These are phyloP conservation scores for Cyrtonyx montezumae DNA, from an alignment of 2,113 vertebrate genomes.

Conservation along the genomic window DNA sequence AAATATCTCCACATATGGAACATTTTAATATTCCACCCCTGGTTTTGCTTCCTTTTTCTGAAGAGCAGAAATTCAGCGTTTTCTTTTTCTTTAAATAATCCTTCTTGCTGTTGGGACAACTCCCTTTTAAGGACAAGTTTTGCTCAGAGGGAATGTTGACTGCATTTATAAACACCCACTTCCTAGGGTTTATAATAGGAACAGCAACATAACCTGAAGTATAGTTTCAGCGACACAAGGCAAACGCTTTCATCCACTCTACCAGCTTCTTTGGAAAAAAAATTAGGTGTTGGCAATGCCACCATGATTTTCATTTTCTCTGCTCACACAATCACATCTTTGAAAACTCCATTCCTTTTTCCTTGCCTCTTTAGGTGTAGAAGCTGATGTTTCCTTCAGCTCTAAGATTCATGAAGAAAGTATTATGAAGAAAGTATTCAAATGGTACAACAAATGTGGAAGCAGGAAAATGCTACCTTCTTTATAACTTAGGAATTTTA, in stretches of 20 bases:
- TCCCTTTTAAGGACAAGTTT: conserved; percentile 68
- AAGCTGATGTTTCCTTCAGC: background rate
- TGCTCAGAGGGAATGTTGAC: conserved; percentile 61
- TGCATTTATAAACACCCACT: conserved; percentile 69
- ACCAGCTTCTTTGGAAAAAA: background rate
- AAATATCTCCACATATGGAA: background rate
- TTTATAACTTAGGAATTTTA: background rate
- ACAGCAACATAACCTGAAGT: conserved; percentile 57
- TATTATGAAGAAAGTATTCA: background rate
- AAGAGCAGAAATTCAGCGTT: conserved; percentile 37
- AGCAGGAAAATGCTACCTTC: background rate
- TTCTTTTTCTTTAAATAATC: conserved; percentile 67
- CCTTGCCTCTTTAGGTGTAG: background rate
- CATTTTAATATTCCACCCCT: background rate
- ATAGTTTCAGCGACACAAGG: conserved; percentile 10
- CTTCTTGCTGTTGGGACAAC: conserved; percentile 45
- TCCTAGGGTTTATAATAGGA: conserved; percentile 68
- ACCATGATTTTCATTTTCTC: background rate
- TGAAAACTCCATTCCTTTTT: background rate
- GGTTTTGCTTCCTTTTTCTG: background rate
- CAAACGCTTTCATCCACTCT: background rate
- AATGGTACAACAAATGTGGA: background rate
- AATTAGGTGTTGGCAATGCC: background rate
- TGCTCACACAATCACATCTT: background rate
- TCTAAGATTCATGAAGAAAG: background rate